Evolutionary conservation across 1,140 invertebrate species (phyloP).

Genomic region (Sweltsa coloradensis): DNA sequence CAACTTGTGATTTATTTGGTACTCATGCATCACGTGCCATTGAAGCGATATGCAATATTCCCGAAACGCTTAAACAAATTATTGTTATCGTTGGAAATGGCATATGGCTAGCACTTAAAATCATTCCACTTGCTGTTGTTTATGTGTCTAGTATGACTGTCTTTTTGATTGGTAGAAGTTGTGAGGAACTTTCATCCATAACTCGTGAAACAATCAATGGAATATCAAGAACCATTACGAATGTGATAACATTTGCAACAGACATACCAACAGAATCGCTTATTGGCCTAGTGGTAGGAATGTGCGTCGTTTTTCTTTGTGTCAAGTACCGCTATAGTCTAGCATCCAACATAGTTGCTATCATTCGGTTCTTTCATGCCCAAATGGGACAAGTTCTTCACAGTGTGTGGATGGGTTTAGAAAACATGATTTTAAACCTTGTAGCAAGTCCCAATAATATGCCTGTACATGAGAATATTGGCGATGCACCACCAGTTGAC

Average conservation of each 20-base stretch:
- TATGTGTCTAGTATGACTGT: conserved; percentile 26
- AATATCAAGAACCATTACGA: conserved; percentile 13
- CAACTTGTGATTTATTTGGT: neutral
- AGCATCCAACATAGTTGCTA: too few relatives aligned
- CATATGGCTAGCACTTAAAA: conserved; percentile 25
- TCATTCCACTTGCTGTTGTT: conserved; percentile 26
- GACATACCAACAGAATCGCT: conserved; percentile 1
- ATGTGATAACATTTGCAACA: conserved; percentile 14
- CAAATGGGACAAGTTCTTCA: too few relatives aligned
- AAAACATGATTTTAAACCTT: too few relatives aligned
- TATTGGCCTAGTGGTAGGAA: neutral
- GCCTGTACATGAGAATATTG: too few relatives aligned
- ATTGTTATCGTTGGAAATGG: conserved; percentile 22
- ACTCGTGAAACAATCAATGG: conserved; percentile 27
- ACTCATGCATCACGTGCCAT: neutral
- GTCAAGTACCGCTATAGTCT: conserved; percentile 3
- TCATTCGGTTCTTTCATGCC: too few relatives aligned
- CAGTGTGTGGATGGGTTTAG: too few relatives aligned
- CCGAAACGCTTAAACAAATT: conserved; percentile 16
- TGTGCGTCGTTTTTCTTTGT: neutral
- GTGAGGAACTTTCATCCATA: conserved; percentile 24
- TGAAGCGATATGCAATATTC: conserved; percentile 11
- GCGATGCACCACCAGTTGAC: too few relatives aligned
- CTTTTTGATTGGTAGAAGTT: conserved; percentile 24
- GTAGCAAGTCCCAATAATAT: too few relatives aligned